These are phyloP conservation scores for Baccha elongata DNA, from an alignment of 2,888 invertebrate genomes.

Conservation along the genomic window DNA sequence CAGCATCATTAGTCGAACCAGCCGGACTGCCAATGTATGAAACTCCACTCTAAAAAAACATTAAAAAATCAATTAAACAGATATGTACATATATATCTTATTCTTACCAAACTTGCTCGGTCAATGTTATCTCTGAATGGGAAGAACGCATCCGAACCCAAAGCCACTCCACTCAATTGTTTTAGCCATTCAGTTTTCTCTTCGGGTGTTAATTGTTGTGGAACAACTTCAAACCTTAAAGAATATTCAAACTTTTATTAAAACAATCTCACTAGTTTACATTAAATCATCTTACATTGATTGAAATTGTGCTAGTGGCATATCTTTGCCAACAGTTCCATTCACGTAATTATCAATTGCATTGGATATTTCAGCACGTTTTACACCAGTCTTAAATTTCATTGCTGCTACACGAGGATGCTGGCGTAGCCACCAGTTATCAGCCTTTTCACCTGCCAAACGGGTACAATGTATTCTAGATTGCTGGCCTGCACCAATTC, in stretches of 20 bases:
- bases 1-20: slow-evolving; percentile 96
- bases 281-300: slow-evolving; percentile 86
- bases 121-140: slow-evolving; percentile 99
- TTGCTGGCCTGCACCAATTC: slow-evolving; percentile 99
- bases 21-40: slow-evolving; percentile 95
- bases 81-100: too few species aligned
- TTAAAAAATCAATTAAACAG: neutral
- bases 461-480: slow-evolving; percentile 99
- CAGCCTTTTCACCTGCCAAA: slow-evolving; percentile 97
- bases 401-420: slow-evolving; percentile 93
- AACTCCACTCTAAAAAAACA: slow-evolving; percentile 91
- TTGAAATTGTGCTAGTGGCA: slow-evolving; percentile 90
- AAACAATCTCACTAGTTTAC: neutral
- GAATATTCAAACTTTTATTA: neutral
- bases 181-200: slow-evolving; percentile 88
- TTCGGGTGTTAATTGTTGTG: slow-evolving; percentile 87
- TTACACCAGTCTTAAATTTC: slow-evolving; percentile 93
- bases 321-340: slow-evolving; percentile 94
- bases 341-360: slow-evolving; percentile 97
- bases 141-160: slow-evolving; percentile 99
- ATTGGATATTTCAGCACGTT: slow-evolving; percentile 96
- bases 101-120: slow-evolving; percentile 90
- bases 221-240: slow-evolving; percentile 83
- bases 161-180: slow-evolving; percentile 89
- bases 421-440: slow-evolving; percentile 98